Evolutionary conservation across 2,113 vertebrate species (phyloP).

Genomic region (Cervus canadensis): DNA sequence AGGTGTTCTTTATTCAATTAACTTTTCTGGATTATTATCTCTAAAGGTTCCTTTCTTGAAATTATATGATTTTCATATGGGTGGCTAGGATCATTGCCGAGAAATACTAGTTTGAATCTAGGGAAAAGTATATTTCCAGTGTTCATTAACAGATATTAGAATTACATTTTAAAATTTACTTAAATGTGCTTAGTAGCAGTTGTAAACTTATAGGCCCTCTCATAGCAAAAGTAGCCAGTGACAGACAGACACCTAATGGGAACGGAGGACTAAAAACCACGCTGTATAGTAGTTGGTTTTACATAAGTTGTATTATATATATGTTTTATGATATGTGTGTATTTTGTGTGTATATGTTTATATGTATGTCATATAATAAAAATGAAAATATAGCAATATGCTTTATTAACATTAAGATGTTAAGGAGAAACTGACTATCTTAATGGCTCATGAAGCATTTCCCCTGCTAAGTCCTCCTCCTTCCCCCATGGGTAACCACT

Average conservation of each 20-base stretch:
- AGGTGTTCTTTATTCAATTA: conserved; percentile 20
- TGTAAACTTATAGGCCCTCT: neutral
- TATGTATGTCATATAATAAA: neutral
- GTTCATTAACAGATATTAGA: neutral
- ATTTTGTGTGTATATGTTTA: neutral
- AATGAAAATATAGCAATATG: neutral
- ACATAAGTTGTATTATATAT: neutral
- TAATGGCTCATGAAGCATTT: conserved; percentile 7
- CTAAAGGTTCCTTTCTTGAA: neutral
- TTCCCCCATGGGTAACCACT: neutral
- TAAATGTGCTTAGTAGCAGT: neutral
- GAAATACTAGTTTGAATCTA: neutral
- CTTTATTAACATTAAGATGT: neutral
- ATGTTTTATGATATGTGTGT: neutral
- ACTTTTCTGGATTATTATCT: neutral
- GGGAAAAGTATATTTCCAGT: neutral
- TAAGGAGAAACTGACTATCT: neutral
- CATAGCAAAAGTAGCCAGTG: neutral
- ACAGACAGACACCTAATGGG: neutral
- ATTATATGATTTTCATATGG: neutral
- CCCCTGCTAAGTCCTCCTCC: neutral
- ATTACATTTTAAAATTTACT: conserved; percentile 8
- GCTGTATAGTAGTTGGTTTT: neutral
- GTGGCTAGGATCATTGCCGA: neutral
- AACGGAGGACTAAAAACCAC: neutral